phyloP scores from a whole-genome alignment of 2,113 vertebrate genomes.

The Danionella cerebrum region DNA sequence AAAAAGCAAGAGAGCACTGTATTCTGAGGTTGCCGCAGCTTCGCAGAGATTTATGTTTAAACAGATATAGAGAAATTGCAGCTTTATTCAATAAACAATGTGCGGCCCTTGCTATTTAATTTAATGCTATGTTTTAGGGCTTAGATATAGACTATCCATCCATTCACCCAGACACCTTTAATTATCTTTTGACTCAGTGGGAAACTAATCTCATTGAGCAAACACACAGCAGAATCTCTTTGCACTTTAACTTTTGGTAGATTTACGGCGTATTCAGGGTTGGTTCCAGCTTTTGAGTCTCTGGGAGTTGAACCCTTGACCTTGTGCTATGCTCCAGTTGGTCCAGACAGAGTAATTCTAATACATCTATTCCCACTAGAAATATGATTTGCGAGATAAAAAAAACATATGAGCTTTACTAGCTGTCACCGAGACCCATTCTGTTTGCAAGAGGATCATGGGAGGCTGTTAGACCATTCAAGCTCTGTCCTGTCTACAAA shows the following conservation, averaged over 20 bases:
- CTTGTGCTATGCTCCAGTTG: neutral
- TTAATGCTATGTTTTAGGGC: neutral
- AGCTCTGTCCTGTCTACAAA: slow-evolving; percentile 1
- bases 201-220: neutral
- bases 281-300: neutral
- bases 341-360: neutral
- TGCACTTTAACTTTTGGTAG: neutral
- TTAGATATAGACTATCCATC: neutral
- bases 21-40: neutral
- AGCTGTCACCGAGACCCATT: neutral
- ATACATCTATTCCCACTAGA: neutral
- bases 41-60: neutral
- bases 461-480: slow-evolving; percentile 1
- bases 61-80: neutral
- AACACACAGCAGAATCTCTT: neutral
- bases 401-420: neutral
- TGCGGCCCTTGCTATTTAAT: neutral
- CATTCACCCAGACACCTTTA: neutral
- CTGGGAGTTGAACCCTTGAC: neutral
- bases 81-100: neutral
- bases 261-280: neutral
- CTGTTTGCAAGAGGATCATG: slow-evolving; percentile 12
- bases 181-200: neutral
- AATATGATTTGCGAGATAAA: neutral
- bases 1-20: neutral